Evolutionary conservation across 1,140 invertebrate species (phyloP).

Genomic region (Doryteuthis pealeii): DNA sequence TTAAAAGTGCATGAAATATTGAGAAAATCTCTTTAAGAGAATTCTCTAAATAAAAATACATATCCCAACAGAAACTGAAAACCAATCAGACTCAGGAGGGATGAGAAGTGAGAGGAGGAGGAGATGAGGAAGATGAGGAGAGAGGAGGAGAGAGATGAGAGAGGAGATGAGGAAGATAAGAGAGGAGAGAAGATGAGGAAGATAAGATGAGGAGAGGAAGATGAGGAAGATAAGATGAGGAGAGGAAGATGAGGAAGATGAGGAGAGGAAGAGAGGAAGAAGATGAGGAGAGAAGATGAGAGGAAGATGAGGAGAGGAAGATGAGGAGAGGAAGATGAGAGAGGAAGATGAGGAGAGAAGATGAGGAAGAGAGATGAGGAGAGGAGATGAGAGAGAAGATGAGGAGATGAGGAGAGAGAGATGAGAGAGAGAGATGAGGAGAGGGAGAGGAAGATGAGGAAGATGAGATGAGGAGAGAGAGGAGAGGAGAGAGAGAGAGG

Average conservation of each 20-base stretch:
- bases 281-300: not conserved
- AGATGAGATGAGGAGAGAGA: not conserved
- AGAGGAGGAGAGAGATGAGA: not conserved
- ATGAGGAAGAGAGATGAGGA: not conserved
- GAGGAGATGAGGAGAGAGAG: not conserved
- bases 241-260: not conserved
- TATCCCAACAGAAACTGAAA: too few relatives aligned
- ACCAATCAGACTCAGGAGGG: too few relatives aligned
- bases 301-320: not conserved
- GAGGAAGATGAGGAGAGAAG: not conserved
- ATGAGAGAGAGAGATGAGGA: not conserved
- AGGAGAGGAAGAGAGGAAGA: not conserved
- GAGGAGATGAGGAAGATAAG: not conserved
- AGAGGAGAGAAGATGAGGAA: not conserved
- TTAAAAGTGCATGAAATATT: too few relatives aligned
- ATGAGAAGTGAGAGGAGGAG: not conserved
- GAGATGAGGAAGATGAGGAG: not conserved
- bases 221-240: not conserved
- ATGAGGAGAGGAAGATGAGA: not conserved
- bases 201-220: not conserved
- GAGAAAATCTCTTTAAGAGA: too few relatives aligned
- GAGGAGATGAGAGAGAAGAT: not conserved
- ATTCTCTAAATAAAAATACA: too few relatives aligned
- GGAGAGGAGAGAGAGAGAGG: not conserved
- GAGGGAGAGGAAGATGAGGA: not conserved